These are phyloP conservation scores for Bettongia penicillata DNA, from an alignment of 2,113 vertebrate species.

Conservation along the genomic window DNA sequence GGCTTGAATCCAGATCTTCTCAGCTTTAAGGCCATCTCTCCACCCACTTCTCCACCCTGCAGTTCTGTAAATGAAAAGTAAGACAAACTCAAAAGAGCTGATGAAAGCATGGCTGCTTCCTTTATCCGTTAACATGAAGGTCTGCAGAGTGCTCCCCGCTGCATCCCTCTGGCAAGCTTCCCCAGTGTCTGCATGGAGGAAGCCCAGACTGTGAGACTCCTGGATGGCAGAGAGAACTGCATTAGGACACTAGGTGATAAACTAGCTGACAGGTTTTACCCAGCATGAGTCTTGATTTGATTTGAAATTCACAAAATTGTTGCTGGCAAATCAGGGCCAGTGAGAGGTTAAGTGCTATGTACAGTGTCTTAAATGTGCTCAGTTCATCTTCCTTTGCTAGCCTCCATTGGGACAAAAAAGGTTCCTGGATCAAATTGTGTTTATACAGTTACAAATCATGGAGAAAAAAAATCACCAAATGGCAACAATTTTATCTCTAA, in stretches of 20 bases:
- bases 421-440: not conserved
- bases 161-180: not conserved
- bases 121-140: not conserved
- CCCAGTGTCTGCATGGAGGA: not conserved
- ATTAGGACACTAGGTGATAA: not conserved
- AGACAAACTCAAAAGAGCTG: not conserved
- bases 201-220: not conserved
- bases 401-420: not conserved
- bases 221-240: not conserved
- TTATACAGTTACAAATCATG: not conserved
- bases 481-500: slow-evolving; percentile 4
- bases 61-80: not conserved
- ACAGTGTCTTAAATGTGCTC: not conserved
- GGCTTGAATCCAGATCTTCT: not conserved
- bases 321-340: slow-evolving; percentile 1
- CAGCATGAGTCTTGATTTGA: not conserved
- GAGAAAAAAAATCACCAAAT: not conserved
- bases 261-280: slow-evolving; percentile 1
- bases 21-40: not conserved
- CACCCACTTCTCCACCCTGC: not conserved
- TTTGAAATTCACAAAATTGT: not conserved
- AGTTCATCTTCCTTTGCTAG: not conserved
- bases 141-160: not conserved
- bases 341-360: not conserved
- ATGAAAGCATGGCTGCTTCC: not conserved